Base-by-base conservation (phyloP, 1,140 invertebrate species). In the Drosophila sulfurigaster region DNA sequence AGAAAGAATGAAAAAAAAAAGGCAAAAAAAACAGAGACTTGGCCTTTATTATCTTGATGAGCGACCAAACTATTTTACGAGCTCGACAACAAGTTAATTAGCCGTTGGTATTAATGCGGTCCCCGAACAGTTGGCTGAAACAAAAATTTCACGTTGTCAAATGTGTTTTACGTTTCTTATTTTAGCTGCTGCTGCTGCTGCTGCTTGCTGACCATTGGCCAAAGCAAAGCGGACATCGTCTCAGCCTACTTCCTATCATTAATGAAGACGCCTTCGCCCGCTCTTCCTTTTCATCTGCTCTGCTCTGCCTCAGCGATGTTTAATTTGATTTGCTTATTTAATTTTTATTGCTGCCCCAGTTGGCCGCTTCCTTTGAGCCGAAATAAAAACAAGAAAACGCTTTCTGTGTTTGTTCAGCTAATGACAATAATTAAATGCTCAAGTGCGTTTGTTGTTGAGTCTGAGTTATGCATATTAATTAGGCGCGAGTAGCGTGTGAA, bases 51-150 rank as follows among this genome's bases (percentile, higher is more conserved):
- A 87, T 87, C 83, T 87, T 87, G 83, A 87, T 87, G 83, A 87
- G 83, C 83, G 83, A 38, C 83, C 85, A 87, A 85, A 89, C 85
- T 89, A 89, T 89, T 89, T 89, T 89, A 89, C 81, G 85, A 89
- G 85, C 85, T 89, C 86, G 83, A 79, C 86, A 89, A 89, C 86
- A 89, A 89, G 86, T 89, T 89, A 89, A 89, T 89, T 89, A 89
- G 85, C 81, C 85, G 66, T 76, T 71, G 81, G 81, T 69, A 87
- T 87, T 88, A 87, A 78, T 69, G 80, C 74, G 67, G 64, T 43
- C 70, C 25, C 52, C 49, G 48, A 74, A 58, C 83, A 88, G 72
- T 83, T 83, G 73, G 76, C 62, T 88, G 73, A 88, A 78, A 88
- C 63, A 68, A 75, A 80, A 80, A 89, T 83, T 78, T 78, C 63